These are phyloP conservation scores for Engraulis encrasicolus DNA, from an alignment of 2,113 vertebrate genomes.

Conservation along the genomic window DNA sequence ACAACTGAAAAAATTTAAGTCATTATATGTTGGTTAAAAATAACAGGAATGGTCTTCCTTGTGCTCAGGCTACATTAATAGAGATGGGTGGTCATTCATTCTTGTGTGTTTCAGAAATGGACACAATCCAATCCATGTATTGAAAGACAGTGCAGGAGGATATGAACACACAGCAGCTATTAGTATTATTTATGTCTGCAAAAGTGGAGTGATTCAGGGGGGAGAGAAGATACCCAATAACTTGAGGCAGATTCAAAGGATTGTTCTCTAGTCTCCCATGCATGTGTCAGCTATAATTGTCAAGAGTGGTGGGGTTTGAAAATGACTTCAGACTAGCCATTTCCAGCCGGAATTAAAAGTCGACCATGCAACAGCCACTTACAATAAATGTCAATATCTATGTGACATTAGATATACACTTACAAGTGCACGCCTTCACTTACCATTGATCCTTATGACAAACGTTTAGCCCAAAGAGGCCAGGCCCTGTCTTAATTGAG, in stretches of 20 bases:
- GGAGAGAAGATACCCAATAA: not conserved
- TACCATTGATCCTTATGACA: not conserved
- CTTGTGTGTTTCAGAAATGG: not conserved
- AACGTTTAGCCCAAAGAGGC: not conserved
- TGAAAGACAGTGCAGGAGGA: not conserved
- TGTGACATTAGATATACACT: no score
- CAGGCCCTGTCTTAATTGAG: not conserved
- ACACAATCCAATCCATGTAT: not conserved
- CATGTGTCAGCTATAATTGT: not conserved
- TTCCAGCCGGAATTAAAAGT: not conserved
- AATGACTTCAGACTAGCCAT: not conserved
- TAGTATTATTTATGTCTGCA: not conserved
- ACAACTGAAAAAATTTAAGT: no score
- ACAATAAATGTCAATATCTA: not conserved
- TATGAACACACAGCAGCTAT: not conserved
- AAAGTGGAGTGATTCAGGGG: not conserved
- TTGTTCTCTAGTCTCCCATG: not conserved
- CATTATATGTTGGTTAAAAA: no score
- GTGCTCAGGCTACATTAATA: not conserved
- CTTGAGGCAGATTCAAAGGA: not conserved
- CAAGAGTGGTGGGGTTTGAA: not conserved
- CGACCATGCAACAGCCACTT: not conserved
- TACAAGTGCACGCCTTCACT: no score
- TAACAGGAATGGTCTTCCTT: not conserved
- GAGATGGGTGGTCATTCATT: not conserved